Conservation (phyloP, 2,888 invertebrate genomes). For the Machimus rusticus region DNA sequence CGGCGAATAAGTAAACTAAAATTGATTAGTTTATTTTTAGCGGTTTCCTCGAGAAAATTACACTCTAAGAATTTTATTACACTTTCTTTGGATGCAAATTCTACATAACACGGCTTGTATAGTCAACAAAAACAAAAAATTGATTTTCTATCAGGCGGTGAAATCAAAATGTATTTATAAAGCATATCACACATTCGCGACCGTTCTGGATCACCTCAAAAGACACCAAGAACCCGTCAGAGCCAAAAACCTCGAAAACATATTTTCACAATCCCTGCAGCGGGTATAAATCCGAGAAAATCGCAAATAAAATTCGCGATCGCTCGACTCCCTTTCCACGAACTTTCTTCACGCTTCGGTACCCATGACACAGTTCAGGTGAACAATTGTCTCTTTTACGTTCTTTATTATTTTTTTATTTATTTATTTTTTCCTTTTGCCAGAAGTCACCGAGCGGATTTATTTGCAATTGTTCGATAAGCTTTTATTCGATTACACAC, state of each 20-base stretch:
- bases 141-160: not conserved
- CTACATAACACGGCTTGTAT: not conserved
- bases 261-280: not conserved
- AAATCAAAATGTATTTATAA: not conserved
- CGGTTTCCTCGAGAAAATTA: not conserved
- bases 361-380: not conserved
- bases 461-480: not conserved
- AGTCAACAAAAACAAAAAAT: not conserved
- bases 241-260: not conserved
- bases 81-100: not conserved
- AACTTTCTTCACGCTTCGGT: constrained; percentile 3
- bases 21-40: not conserved
- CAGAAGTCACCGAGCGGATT: not conserved
- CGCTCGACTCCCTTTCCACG: not conserved
- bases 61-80: not conserved
- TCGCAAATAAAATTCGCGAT: not conserved
- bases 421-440: not conserved
- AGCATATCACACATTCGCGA: not conserved
- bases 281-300: not conserved
- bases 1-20: not conserved
- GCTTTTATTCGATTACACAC: not conserved
- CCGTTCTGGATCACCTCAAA: not conserved
- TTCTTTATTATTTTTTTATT: not conserved
- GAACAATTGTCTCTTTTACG: not conserved
- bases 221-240: not conserved